These are phyloP conservation scores for Drosophila pegasa DNA, from an alignment of 2,888 invertebrate genomes.

Conservation along the genomic window DNA sequence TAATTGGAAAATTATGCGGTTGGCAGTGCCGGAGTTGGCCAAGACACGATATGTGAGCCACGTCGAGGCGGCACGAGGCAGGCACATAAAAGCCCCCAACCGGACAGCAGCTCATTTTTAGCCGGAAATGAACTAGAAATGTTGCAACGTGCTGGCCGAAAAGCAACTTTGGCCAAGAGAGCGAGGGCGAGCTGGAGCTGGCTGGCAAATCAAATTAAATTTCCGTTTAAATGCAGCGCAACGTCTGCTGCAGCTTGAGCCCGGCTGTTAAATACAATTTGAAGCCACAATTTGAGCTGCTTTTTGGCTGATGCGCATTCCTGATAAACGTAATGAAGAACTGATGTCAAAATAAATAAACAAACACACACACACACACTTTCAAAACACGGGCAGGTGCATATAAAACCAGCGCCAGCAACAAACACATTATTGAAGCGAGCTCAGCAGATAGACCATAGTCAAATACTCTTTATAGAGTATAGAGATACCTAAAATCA, in stretches of 20 bases:
- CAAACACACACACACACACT: constrained; percentile 8
- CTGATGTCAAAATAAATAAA: constrained; percentile 52
- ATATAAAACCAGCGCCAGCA: constrained; percentile 10
- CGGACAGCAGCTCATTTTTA: constrained; percentile 74
- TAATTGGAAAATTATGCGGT: constrained; percentile 75
- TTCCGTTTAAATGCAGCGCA: constrained; percentile 67
- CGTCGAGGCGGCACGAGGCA: neutral
- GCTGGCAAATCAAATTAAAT: constrained; percentile 71
- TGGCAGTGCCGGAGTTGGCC: constrained; percentile 37
- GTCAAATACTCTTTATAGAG: constrained; percentile 6
- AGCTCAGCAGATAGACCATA: neutral
- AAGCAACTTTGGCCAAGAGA: constrained; percentile 53
- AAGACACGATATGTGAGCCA: constrained; percentile 41
- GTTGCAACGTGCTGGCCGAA: constrained; percentile 57
- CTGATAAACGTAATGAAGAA: constrained; percentile 68
- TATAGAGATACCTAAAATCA: no score
- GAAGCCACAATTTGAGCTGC: constrained; percentile 20
- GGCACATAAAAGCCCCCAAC: neutral
- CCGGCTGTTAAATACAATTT: constrained; percentile 48
- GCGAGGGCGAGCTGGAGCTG: neutral
- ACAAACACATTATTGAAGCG: constrained; percentile 1
- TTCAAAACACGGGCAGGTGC: constrained; percentile 5
- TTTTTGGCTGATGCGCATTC: constrained; percentile 31
- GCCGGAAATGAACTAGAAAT: constrained; percentile 78
- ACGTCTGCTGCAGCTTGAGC: constrained; percentile 35